Evolutionary conservation across 1,140 invertebrate genomes (phyloP).

Genomic region (Drosophila kohkoa): DNA sequence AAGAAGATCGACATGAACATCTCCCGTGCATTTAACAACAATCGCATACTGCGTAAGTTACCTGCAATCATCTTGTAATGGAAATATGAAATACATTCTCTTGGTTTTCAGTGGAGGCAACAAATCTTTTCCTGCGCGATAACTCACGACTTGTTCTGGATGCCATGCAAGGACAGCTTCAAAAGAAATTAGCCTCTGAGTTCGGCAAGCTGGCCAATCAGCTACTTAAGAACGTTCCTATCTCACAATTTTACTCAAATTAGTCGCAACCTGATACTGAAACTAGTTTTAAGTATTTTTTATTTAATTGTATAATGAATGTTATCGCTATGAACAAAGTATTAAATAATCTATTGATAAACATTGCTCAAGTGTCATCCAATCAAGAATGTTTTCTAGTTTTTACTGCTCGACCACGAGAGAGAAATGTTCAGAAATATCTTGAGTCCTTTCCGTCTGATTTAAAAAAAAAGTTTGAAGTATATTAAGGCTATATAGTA

Average conservation of each 20-base stretch:
- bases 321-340: slow-evolving; percentile 63
- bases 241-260: slow-evolving; percentile 86
- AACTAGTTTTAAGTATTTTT: slow-evolving; percentile 33
- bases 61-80: background rate
- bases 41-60: slow-evolving; percentile 89
- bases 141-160: slow-evolving; percentile 90
- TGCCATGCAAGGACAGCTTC: slow-evolving; percentile 89
- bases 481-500: no score
- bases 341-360: slow-evolving; percentile 58
- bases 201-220: slow-evolving; percentile 89
- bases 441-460: no score
- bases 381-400: no score
- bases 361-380: no score
- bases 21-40: slow-evolving; percentile 89
- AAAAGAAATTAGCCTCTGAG: slow-evolving; percentile 87
- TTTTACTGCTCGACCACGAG: no score
- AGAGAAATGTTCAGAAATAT: no score
- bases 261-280: slow-evolving; percentile 40
- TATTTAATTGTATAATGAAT: slow-evolving; percentile 65
- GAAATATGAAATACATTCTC: background rate
- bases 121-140: slow-evolving; percentile 90
- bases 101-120: slow-evolving; percentile 88
- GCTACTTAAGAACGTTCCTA: slow-evolving; percentile 88
- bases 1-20: slow-evolving; percentile 89
- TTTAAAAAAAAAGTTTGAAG: no score